phyloP scores from a whole-genome alignment of 2,113 vertebrate genomes.

The Leptobrachium leishanense region DNA sequence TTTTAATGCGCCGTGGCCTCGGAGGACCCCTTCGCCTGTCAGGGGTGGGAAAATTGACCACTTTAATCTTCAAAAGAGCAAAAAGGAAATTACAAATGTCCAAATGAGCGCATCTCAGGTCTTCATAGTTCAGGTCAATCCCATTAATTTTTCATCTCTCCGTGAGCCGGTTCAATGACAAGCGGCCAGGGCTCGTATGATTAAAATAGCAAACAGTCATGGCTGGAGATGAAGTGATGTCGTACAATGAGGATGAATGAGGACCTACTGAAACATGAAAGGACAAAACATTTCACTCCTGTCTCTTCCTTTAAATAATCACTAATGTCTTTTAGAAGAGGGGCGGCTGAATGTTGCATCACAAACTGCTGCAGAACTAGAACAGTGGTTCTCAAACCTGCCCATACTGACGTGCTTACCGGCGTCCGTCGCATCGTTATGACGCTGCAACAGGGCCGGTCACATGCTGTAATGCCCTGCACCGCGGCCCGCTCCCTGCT shows the following conservation, averaged over 20 bases:
- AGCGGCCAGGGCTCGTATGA: constrained; percentile 18
- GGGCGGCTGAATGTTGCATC: no score
- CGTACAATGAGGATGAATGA: background rate
- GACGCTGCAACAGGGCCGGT: no score
- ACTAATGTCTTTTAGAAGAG: no score
- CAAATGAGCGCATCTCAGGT: constrained; percentile 32
- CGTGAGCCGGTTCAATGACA: constrained; percentile 45
- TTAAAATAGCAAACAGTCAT: constrained; percentile 15
- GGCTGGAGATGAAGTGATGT: constrained; percentile 49
- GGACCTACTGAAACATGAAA: no score
- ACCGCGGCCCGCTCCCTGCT: no score
- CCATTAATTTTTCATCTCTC: constrained; percentile 35
- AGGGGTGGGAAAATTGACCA: constrained; percentile 57
- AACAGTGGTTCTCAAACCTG: no score
- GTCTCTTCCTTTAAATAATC: no score
- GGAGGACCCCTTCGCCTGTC: constrained; percentile 45
- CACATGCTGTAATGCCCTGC: no score
- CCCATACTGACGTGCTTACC: no score
- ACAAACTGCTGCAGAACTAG: no score
- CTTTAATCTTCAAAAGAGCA: constrained; percentile 58
- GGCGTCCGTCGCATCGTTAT: no score
- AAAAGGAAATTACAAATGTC: constrained; percentile 56
- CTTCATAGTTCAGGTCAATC: constrained; percentile 23
- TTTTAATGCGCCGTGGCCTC: constrained; percentile 57
- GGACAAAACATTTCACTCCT: background rate